Base-by-base conservation (phyloP, 2,888 invertebrate genomes). In the Orthosia cruda region DNA sequence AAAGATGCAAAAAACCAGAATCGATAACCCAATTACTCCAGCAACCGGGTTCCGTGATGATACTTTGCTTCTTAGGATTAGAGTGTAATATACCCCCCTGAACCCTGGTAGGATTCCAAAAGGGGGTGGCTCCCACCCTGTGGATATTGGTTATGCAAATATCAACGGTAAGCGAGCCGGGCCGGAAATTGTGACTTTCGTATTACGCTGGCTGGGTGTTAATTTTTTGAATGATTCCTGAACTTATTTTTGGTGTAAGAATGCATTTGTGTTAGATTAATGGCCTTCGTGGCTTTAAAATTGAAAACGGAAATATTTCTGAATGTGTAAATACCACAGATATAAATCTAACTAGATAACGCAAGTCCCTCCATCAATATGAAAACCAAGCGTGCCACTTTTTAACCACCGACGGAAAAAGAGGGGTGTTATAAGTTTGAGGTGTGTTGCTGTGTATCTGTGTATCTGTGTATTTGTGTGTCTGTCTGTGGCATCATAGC, bases 131-230 rank as follows among this genome's bases (percentile, higher is more conserved):
- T 32, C 23, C 79, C 86, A 68, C 79, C 77, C 85, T 15, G 49
- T 77, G 67, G 76, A 87, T 86, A 86, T 86, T 86, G 85, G 86
- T 80, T 87, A 87, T 87, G 86, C 85, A 83, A 86, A 86, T 87
- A 77, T 85, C 57, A 57, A 66, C 70, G 77, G 52, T 77, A 63
- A 72, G 72, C 74, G 85, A 61, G 47, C 47, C 49, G 61, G 69
- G 18, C 77, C 79, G 85, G 87, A 86, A 87, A 86, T 87, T 87
- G 86, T 74, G 73, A 70, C 47, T 75, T 74, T 77, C 64, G 69
- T 68, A 79, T 74, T 73, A 81, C 69, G 77, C 54, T 69, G 16
- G 11, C 15, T 4, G 49, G 47, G 74, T 82, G 80, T 80, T 80
- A 84, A 86, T 87, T 82, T 82, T 86, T 80, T 72, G 74, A 80